Evolutionary conservation across 2,113 vertebrate species (phyloP), one percentile per base, ranked within the genome.

Genomic region (Cryptotis parvus): DNA sequence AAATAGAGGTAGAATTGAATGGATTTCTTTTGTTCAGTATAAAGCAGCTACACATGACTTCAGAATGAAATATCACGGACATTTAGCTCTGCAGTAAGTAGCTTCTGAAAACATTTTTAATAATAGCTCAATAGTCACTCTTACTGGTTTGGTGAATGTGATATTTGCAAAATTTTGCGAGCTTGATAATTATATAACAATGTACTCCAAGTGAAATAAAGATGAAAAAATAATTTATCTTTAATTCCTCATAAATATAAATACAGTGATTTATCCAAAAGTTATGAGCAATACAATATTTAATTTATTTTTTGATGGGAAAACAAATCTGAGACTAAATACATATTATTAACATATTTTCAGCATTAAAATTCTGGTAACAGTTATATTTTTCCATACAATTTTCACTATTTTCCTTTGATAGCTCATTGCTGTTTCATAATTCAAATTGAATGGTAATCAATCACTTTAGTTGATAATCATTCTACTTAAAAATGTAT

Each of bases 361-460:
- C 26, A 79, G 18, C 49, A 87, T 49, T 35, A 84, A 82, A 84
- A 75, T 61, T 84, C 11, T 91, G 31, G 76, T 45, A 75, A 20
- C 29, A 82, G 22, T 39, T 74, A 86, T 39, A 22, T 58, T 58
- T 6, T 58, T 22, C 55, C 20, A 58, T 4, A 37, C 7, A 83
- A 20, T 37, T 65, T 3, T 52, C 4, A 63, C 78, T 91, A 89
- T 58, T 94, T 93, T 88, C n/a, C 16, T 77, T 66, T 10, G 27
- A 63, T 78, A 35, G 7, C 76, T 22, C n/a, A n/a, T 81, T 87
- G n/a, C 41, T 93, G 0, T 65, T 73, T 87, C 63, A 41, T 52
- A 43, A 91, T 69, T n/a, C 33, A 89, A 93, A 74, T 75, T 77
- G 74, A 77, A 86, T 65, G 18, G 3, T 82, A 87, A 16, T 92